phyloP scores from a whole-genome alignment of 2,797 vertebrate genomes.

The Spinus pinus region DNA sequence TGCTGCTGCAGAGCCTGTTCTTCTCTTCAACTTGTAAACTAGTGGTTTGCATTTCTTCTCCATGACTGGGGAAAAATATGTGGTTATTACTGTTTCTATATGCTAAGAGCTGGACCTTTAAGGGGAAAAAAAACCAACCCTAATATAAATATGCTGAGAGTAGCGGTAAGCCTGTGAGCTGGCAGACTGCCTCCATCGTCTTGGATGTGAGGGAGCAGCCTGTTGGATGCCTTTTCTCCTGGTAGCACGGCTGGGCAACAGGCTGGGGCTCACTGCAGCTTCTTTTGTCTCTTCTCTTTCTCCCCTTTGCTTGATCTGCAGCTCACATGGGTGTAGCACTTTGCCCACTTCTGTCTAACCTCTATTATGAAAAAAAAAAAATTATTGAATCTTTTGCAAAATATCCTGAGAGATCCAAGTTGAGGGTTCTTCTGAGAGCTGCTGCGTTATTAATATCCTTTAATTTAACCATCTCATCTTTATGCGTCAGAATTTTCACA shows the following conservation, averaged over 20 bases:
- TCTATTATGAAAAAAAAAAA: background rate
- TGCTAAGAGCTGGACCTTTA: background rate
- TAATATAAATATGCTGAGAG: background rate
- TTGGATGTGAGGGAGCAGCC: background rate
- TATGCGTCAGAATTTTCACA: background rate
- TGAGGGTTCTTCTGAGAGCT: slow-evolving; percentile 3
- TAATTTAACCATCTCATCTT: slow-evolving; percentile 18
- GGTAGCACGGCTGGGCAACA: background rate
- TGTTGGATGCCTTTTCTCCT: slow-evolving; percentile 21
- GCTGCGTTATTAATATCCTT: background rate
- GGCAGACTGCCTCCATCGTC: background rate
- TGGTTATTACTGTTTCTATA: background rate
- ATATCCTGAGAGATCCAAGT: background rate
- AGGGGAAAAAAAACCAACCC: background rate
- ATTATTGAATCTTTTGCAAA: background rate
- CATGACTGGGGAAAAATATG: background rate
- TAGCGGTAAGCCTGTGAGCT: background rate
- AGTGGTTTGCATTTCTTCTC: background rate
- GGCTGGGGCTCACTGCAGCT: background rate
- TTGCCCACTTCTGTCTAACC: background rate
- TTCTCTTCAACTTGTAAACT: background rate
- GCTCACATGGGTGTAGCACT: background rate
- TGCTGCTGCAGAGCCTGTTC: background rate
- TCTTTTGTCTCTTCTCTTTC: background rate
- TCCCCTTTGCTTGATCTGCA: background rate